Evolutionary conservation across 2,888 invertebrate genomes (phyloP).

Genomic region (Scaptomyza polygonia): DNA sequence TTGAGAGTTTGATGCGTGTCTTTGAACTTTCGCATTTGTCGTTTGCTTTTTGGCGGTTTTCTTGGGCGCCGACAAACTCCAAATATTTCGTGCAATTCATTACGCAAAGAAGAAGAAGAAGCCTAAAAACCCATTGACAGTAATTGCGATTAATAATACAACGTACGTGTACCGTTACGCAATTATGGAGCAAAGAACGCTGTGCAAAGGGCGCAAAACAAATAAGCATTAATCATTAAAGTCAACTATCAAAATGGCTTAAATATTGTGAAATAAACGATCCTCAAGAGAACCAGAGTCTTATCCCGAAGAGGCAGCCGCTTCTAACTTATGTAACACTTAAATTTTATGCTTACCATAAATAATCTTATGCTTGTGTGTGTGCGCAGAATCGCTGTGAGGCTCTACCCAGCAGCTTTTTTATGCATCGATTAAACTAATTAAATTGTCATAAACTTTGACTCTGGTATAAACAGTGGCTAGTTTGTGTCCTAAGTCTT

Average conservation of each 20-base stretch:
- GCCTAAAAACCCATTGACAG: slow-evolving; percentile 63
- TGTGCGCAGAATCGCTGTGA: slow-evolving; percentile 6
- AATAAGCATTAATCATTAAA: slow-evolving; percentile 69
- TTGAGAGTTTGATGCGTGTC: slow-evolving; percentile 40
- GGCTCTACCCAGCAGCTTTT: slow-evolving; percentile 40
- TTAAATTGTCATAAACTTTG: slow-evolving; percentile 72
- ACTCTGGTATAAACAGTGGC: slow-evolving; percentile 36
- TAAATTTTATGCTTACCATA: slow-evolving; percentile 74
- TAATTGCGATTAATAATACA: slow-evolving; percentile 74
- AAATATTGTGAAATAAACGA: slow-evolving; percentile 28
- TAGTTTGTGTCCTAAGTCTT: slow-evolving; percentile 51
- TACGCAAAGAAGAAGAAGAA: slow-evolving; percentile 45
- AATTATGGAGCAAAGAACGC: slow-evolving; percentile 26
- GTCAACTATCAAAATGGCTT: slow-evolving; percentile 59
- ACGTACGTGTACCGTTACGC: slow-evolving; percentile 67
- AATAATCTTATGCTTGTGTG: slow-evolving; percentile 45
- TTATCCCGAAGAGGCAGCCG: background rate
- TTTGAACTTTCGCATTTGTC: slow-evolving; percentile 71
- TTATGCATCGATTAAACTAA: slow-evolving; percentile 73
- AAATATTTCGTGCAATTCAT: slow-evolving; percentile 70
- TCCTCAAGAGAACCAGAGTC: background rate
- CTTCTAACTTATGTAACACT: slow-evolving; percentile 73
- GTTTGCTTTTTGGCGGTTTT: slow-evolving; percentile 22
- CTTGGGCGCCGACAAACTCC: slow-evolving; percentile 18
- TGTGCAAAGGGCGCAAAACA: slow-evolving; percentile 43